Conservation (phyloP, 2,113 vertebrate species). For the Lamprologus speciosus region DNA sequence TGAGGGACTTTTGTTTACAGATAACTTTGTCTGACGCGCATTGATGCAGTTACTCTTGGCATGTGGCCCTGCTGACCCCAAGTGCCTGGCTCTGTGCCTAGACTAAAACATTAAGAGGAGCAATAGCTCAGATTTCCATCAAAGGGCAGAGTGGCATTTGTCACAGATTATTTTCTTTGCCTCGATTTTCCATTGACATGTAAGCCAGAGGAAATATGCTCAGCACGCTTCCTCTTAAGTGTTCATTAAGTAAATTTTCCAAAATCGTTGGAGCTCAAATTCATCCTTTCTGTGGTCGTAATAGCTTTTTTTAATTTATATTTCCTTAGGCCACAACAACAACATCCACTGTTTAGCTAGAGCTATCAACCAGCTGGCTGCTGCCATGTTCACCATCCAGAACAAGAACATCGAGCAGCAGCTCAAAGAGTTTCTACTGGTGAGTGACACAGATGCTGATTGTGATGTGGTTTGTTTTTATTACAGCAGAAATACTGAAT, state of each 20-base stretch:
- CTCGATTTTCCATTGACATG: conserved; percentile 51
- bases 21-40: conserved; percentile 58
- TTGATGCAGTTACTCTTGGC: conserved; percentile 58
- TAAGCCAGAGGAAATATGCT: conserved; percentile 22
- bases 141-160: conserved; percentile 34
- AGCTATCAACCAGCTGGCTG: conserved; percentile 82
- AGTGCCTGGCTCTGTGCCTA: conserved; percentile 45
- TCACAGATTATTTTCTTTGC: conserved; percentile 51
- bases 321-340: conserved; percentile 79
- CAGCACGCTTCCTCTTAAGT: conserved; percentile 18
- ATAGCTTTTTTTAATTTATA: background rate
- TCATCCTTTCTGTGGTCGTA: background rate
- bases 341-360: conserved; percentile 88
- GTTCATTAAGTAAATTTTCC: conserved; percentile 26
- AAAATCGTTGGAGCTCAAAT: background rate
- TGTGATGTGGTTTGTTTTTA: background rate
- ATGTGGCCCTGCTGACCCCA: conserved; percentile 35
- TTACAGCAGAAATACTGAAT: background rate
- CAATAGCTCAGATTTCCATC: conserved; percentile 51
- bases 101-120: conserved; percentile 37
- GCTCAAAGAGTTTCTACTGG: conserved; percentile 88
- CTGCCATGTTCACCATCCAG: conserved; percentile 87
- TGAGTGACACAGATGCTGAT: conserved; percentile 48
- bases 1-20: conserved; percentile 57
- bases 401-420: conserved; percentile 86